Base-by-base conservation (phyloP, 2,888 invertebrate genomes). In the Melanargia galathea region DNA sequence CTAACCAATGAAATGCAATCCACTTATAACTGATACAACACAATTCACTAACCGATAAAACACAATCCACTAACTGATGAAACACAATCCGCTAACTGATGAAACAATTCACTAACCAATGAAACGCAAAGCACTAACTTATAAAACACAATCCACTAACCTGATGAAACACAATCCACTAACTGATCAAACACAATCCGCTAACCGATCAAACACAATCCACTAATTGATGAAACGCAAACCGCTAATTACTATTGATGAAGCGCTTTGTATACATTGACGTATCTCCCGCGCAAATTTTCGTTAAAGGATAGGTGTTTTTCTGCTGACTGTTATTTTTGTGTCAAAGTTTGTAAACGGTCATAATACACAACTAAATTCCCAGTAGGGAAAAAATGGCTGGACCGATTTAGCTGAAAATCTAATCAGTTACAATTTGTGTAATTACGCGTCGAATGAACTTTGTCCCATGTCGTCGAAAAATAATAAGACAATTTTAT, bases 191-290 rank as follows among this genome's bases (percentile, higher is more conserved):
- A n/a, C 20, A 13, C 35, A 33, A 33, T 6, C 52, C 2, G 20
- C 35, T 35, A 52, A 33, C 11, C 35, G 30, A 94, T 94, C 67
- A 95, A 94, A 74, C 87, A 86, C n/a, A n/a, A n/a, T n/a, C n/a
- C n/a, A n/a, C n/a, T n/a, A n/a, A n/a, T n/a, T 62, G 54, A 20
- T 35, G 13, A 33, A 13, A n/a, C 20, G 20, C 35, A 33, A 33
- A 2, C 52, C 2, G 20, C 35, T 35, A 52, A 33, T 6, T 52
- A 18, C 13, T 20, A 18, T 16, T 13, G 13, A 38, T 40, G 1
- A 1, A 43, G 16, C 16, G 7, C 2, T n/a, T n/a, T 11, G 22
- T 46, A 6, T 46, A 46, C 2, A 20, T 18, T 45, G 13, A 48
- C 13, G 33, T 54, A 54, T 46, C 61, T 54, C 60, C 60, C n/a